Evolutionary conservation across 2,797 vertebrate species (phyloP), one percentile per base, ranked within the genome.

Genomic region (Anguilla obscura): DNA sequence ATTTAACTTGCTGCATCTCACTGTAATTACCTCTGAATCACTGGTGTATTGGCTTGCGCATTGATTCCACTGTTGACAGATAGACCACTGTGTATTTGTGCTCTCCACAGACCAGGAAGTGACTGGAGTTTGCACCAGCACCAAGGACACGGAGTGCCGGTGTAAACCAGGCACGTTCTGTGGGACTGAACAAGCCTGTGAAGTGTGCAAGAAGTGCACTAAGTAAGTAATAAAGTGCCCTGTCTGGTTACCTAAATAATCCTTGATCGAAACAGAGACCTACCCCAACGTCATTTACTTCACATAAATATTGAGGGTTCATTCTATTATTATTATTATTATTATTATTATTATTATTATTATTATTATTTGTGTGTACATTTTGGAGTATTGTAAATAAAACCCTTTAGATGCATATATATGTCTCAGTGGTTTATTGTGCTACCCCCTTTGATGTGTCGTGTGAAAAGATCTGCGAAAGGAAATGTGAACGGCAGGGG

Each of bases 161-260:
- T 97, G 96, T 90, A 94, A 91, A 88, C 0, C 24, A 0, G 95
- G 95, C 30, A 0, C 0, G 3, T 97, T 95, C 66, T 97, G 96
- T 89, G 84, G 24, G 82, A 93, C 91, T 1, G 91, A 96, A 21
- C 85, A 96, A 12, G 90, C 95, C 2, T 97, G 96, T 60, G 96
- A 97, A 86, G 90, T 95, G 48, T 97, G 96, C 94, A 94, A 90
- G 86, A 95, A 87, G 86, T 97, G 96, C 89, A 91, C 24, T 21
- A 93, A 87, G 96, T 96, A 91, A 91, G 79, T 50, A 1, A 24
- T 21, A 21, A 24, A 24, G 71, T 36, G 12, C 24, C 79, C 2
- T 50, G 21, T 7, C 21, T 50, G 40, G 10, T 2, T 12, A 12
- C n/a, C 10, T 9, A 30, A 8, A 33, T 36, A 18, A 40, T 36